phyloP scores from a whole-genome alignment of 2,888 invertebrate species.

The Drosophila paramelanica region DNA sequence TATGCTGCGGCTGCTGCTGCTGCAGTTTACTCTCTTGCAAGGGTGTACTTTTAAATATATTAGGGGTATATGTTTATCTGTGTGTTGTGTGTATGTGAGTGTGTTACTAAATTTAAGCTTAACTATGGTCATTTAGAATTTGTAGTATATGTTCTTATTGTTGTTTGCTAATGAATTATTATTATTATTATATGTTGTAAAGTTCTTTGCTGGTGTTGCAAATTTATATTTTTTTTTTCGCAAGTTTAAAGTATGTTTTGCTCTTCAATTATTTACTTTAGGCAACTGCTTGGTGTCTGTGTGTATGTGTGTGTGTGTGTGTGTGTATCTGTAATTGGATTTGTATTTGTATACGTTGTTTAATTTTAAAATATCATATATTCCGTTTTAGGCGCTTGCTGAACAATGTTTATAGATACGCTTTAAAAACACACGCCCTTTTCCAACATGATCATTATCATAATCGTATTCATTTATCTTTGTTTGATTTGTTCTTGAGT shows the following conservation, averaged over 20 bases:
- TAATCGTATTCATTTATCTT: constrained; percentile 39
- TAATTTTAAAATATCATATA: constrained; percentile 55
- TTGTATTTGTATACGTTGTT: constrained; percentile 25
- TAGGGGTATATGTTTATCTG: constrained; percentile 47
- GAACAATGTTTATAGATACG: constrained; percentile 77
- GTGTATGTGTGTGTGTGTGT: constrained; percentile 46
- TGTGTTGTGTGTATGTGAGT: constrained; percentile 45
- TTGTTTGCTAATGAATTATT: constrained; percentile 61
- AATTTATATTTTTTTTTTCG: constrained; percentile 37
- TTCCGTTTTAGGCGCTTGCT: constrained; percentile 70
- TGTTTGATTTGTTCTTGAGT: constrained; percentile 51
- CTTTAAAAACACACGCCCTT: constrained; percentile 58
- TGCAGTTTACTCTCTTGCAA: constrained; percentile 52
- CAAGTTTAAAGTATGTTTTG: constrained; percentile 60
- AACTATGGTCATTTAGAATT: constrained; percentile 79
- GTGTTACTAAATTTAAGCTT: constrained; percentile 75
- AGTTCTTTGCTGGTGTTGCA: constrained; percentile 75
- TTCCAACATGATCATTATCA: constrained; percentile 32
- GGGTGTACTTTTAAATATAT: constrained; percentile 46
- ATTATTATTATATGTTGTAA: constrained; percentile 61
- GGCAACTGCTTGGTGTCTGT: constrained; percentile 75
- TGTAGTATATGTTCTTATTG: constrained; percentile 69
- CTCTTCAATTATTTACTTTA: constrained; percentile 48
- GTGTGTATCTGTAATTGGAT: constrained; percentile 13
- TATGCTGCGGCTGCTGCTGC: constrained; percentile 44